These are phyloP conservation scores for Drosophila pegasa DNA, from an alignment of 2,888 invertebrate genomes.

Conservation along the genomic window DNA sequence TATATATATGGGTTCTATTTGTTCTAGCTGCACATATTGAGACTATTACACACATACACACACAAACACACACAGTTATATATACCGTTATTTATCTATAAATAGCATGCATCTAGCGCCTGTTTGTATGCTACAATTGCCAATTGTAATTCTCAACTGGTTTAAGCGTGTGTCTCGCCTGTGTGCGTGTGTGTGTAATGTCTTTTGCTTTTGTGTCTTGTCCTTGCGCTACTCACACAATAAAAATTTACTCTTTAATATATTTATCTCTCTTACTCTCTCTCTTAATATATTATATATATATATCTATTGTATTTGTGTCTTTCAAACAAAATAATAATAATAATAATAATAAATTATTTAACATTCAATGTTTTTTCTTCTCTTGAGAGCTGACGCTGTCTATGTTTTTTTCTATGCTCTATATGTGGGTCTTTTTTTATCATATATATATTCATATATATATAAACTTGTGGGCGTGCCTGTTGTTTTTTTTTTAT, in stretches of 20 bases:
- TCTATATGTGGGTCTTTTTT: slow-evolving; percentile 52
- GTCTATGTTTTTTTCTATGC: slow-evolving; percentile 19
- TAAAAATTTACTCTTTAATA: slow-evolving; percentile 36
- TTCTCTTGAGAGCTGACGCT: slow-evolving; percentile 37
- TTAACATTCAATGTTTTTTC: slow-evolving; percentile 79
- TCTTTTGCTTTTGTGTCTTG: slow-evolving; percentile 64
- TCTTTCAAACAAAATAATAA: slow-evolving; percentile 35
- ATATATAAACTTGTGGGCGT: slow-evolving; percentile 48
- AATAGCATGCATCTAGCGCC: slow-evolving; percentile 36
- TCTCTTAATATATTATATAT: slow-evolving; percentile 27
- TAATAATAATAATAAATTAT: slow-evolving; percentile 59
- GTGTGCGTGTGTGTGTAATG: slow-evolving; percentile 26
- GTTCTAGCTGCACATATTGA: slow-evolving; percentile 32
- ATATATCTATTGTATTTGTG: slow-evolving; percentile 67
- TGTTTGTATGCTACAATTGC: slow-evolving; percentile 33
- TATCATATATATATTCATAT: slow-evolving; percentile 24
- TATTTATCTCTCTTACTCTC: slow-evolving; percentile 40
- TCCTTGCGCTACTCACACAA: slow-evolving; percentile 60
- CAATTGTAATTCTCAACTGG: slow-evolving; percentile 36
- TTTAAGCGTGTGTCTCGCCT: slow-evolving; percentile 22
- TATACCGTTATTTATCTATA: slow-evolving; percentile 7
- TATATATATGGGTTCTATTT: slow-evolving; percentile 46
- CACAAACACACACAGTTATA: slow-evolving; percentile 19
- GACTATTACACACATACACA: slow-evolving; percentile 16
- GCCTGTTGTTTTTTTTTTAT: slow-evolving; percentile 40